Evolutionary conservation across 2,888 invertebrate species (phyloP), one percentile per base, ranked within the genome.

Genomic region (Drosophila nr. perissopoda): DNA sequence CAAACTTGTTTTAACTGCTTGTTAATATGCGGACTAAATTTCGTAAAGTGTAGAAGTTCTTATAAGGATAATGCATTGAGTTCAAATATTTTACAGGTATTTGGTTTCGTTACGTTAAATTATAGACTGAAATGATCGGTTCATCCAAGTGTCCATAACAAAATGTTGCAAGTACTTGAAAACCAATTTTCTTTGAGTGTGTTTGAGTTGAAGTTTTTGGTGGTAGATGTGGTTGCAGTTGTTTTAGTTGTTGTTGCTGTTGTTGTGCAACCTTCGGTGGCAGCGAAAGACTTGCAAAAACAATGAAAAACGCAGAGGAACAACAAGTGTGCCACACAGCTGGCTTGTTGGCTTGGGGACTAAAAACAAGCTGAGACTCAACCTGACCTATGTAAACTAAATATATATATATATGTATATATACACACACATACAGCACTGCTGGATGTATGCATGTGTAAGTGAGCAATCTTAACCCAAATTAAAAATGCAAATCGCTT

Each of bases 401-500:
- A 16, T 38, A 16, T 31, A 31, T 11, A 21, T 2, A 31, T 13
- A n/a, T 11, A 11, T 34, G 21, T 21, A 27, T 42, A 61, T 18
- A 42, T 31, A 33, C 25, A 36, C 16, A 45, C 25, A 51, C 31
- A 16, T 21, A 27, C 48, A 52, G 38, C 5, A 21, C 21, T 21
- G 21, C 21, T 1, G 1, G 2, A 48, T 3, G n/a, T 31, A 11
- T 6, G 21, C 18, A 18, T 5, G 25, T 54, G 34, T 52, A 5
- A 33, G 18, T 42, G 27, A 33, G 61, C 66, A 72, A 66, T 78
- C 73, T 77, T 76, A 78, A 63, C 70, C 76, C 61, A 61, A 77
- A 78, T 79, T 73, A 76, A 79, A 89, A 83, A 81, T 83, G 78
- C 72, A 85, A 81, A 82, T 87, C 73, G 73, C 38, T 84, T 71